Evolutionary conservation across 37 sponge, comb jelly and placozoan genomes (phyloP), one percentile per base, ranked within the genome.

Genomic region (Oscarella lobularis): DNA sequence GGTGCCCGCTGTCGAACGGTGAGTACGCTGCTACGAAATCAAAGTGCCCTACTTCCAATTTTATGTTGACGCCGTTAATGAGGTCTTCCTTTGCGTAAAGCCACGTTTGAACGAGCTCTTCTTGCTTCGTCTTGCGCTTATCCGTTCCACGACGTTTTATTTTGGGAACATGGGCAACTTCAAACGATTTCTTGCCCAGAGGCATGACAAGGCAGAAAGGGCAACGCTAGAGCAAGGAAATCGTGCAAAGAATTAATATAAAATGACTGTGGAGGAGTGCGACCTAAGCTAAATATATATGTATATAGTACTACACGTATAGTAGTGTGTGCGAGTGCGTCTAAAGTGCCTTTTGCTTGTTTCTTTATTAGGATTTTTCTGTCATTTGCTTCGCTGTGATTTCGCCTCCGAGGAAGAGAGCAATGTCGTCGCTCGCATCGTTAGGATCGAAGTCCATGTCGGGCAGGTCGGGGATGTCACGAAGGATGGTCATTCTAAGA

Each of bases 361-460:
- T 48, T 27, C 14, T 20, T 48, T 48, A 9, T 48, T 48, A 9
- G 9, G 9, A 9, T 20, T 48, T 20, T 48, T 48, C 60, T 48
- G 20, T 27, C 14, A 48, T 48, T 27, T 20, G 14, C 20, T 48
- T 20, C 9, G 60, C 60, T 20, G 60, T 48, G 14, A 27, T 48
- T 20, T 48, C 60, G 60, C 60, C 60, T 27, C 14, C 20, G 60
- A 48, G 60, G 20, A 48, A 48, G 14, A 27, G 60, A 20, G 60
- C 60, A 48, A 48, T 20, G 14, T 48, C 14, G 60, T 48, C 60
- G 60, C 14, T 48, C 60, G 9, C 20, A 20, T 48, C 60, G 20
- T 48, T 20, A 48, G 60, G 60, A 48, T 48, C 60, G 60, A 48
- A 48, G 60, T 48, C 60, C 60, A 48, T 48, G 14, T 48, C 60